Evolutionary conservation across 2,113 vertebrate species (phyloP).

Genomic region (Mixornis gularis): DNA sequence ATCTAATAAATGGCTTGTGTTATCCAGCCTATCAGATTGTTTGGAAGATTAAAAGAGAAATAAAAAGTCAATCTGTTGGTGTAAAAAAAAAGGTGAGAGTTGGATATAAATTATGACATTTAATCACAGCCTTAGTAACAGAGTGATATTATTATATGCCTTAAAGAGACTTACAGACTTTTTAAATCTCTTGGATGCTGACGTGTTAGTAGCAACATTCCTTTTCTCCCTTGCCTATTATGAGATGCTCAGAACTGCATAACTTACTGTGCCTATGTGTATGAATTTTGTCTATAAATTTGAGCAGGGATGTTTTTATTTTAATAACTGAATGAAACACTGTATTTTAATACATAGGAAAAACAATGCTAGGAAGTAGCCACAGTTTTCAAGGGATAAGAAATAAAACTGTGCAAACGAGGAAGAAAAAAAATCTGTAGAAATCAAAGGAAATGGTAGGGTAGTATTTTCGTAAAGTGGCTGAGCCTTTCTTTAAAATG

Average conservation of each 20-base stretch:
- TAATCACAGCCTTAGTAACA: not conserved
- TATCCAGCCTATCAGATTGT: not conserved
- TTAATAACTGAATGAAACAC: not conserved
- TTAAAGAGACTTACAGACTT: not conserved
- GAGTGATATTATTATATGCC: not conserved
- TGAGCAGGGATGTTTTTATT: not conserved
- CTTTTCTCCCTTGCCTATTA: not conserved
- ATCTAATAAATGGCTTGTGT: not conserved
- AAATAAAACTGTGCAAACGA: not conserved
- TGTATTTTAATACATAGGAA: not conserved
- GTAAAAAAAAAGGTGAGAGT: not conserved
- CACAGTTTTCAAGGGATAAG: not conserved
- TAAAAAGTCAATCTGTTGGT: not conserved
- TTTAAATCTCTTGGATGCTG: not conserved
- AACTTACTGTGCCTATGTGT: not conserved
- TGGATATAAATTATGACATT: not conserved
- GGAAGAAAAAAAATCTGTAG: not conserved
- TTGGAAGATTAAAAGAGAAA: not conserved
- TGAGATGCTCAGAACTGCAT: not conserved
- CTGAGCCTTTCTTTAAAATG: not conserved
- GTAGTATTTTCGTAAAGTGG: not conserved
- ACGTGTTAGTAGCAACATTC: not conserved
- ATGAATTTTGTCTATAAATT: not conserved
- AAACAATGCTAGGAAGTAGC: not conserved
- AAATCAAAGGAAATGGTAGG: not conserved